Conservation (phyloP, 2,888 invertebrate species). For the Dryococelus australis region DNA sequence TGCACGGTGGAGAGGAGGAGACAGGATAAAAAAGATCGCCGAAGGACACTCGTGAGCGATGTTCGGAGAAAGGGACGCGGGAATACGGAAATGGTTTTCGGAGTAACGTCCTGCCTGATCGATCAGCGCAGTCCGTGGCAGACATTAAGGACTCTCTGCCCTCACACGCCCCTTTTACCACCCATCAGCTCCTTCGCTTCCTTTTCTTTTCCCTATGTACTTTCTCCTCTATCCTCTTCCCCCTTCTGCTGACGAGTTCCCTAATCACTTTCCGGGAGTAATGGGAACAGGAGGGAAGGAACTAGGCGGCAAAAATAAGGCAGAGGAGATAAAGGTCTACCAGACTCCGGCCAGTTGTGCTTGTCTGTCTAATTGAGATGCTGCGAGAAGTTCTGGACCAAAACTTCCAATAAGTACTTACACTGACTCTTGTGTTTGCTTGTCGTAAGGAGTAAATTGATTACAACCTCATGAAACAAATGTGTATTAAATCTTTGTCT, state of each 20-base stretch:
- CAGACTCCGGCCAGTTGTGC: background rate
- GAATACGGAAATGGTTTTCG: slow-evolving; percentile 24
- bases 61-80: background rate
- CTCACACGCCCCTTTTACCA: background rate
- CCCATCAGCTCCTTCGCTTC: slow-evolving; percentile 16
- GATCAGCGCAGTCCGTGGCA: slow-evolving; percentile 20
- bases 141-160: slow-evolving; percentile 21
- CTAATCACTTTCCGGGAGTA: slow-evolving; percentile 30
- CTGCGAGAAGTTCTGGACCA: background rate
- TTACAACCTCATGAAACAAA: no score
- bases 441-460: no score
- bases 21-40: slow-evolving; percentile 11
- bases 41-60: slow-evolving; percentile 11
- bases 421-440: no score
- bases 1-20: background rate
- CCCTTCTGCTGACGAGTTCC: background rate
- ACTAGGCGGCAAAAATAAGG: background rate
- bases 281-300: background rate
- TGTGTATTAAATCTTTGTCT: no score
- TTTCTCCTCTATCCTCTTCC: background rate
- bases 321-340: background rate
- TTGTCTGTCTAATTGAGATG: background rate
- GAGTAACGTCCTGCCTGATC: slow-evolving; percentile 24
- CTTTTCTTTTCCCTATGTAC: slow-evolving; percentile 17
- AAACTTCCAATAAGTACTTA: background rate